Conservation (phyloP, 1,140 invertebrate genomes). For the Achatina immaculata region DNA sequence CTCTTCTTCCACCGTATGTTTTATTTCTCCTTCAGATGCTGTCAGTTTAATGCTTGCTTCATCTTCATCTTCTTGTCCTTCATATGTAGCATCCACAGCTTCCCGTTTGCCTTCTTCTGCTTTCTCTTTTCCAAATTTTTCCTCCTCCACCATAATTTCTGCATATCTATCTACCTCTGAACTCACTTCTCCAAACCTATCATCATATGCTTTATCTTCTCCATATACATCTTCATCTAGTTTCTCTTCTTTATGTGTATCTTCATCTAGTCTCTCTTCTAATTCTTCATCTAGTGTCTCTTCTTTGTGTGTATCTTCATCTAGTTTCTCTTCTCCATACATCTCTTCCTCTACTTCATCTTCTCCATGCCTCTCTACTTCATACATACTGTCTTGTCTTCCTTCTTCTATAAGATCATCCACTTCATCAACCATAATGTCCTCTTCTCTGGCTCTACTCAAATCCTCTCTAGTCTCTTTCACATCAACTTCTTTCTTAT, state of each 20-base stretch:
- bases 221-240: neutral
- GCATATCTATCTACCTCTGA: neutral
- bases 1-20: too few relatives aligned
- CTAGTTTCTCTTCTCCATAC: neutral
- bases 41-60: neutral
- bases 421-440: too few relatives aligned
- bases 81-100: neutral
- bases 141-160: neutral
- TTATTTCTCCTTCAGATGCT: neutral
- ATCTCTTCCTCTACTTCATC: neutral
- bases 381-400: neutral
- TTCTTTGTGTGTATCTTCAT: neutral
- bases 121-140: neutral
- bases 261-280: neutral
- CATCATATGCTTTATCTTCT: neutral
- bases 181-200: neutral
- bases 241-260: neutral
- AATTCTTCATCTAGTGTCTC: too few relatives aligned
- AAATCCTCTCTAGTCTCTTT: too few relatives aligned
- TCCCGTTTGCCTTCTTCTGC: neutral
- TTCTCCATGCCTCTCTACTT: neutral
- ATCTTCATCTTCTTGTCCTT: neutral
- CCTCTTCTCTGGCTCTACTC: too few relatives aligned
- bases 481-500: constrained; percentile 19
- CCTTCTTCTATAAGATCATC: too few relatives aligned